Evolutionary conservation across 2,113 vertebrate species (phyloP).

Genomic region (Lipophrys pholis): DNA sequence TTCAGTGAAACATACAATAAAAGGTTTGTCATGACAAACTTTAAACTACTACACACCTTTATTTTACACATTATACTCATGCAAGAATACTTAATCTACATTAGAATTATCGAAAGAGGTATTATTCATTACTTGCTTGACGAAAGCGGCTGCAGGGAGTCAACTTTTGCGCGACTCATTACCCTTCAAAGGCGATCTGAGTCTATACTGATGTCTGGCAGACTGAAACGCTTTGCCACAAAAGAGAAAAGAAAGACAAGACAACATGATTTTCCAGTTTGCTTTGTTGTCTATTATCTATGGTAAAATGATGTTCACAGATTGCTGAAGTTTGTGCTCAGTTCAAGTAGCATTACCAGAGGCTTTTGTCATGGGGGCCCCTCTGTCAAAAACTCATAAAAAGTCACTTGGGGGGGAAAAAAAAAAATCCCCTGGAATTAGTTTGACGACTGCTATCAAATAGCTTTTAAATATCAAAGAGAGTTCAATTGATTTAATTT

Average conservation of each 20-base stretch:
- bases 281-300: slow-evolving; percentile 60
- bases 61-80: no score
- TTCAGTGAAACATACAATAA: no score
- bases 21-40: no score
- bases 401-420: slow-evolving; percentile 17
- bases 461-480: slow-evolving; percentile 16
- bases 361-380: slow-evolving; percentile 75
- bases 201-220: slow-evolving; percentile 46
- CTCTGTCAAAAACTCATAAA: slow-evolving; percentile 49
- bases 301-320: slow-evolving; percentile 65
- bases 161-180: no score
- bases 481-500: background rate
- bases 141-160: no score
- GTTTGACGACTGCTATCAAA: slow-evolving; percentile 22
- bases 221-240: slow-evolving; percentile 75
- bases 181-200: no score
- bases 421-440: slow-evolving; percentile 29
- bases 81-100: no score
- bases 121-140: no score
- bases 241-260: slow-evolving; percentile 50
- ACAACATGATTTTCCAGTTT: slow-evolving; percentile 46
- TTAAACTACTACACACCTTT: no score
- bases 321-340: slow-evolving; percentile 68
- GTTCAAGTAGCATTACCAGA: slow-evolving; percentile 69
- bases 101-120: no score